A percentile compares a stretch with the other conserved stretches of the same genome.
Conservation (phyloP, 2,113 vertebrate species). For the Gymnocephalus cernua region DNA sequence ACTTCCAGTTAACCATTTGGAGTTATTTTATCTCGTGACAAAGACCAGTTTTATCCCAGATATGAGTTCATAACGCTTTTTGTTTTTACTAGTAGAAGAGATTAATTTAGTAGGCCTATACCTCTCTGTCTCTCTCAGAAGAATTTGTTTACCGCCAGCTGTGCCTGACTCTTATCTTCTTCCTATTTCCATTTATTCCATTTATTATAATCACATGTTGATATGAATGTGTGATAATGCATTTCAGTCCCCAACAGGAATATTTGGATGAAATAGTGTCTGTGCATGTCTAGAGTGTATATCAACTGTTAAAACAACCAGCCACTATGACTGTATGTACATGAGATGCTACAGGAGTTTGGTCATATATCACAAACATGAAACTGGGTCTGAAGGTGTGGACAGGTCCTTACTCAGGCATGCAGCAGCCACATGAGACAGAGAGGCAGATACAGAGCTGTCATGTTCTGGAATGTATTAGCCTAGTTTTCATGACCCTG, state of each 20-base stretch:
- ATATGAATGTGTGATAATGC: slow-evolving; percentile 19
- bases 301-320: slow-evolving; percentile 6
- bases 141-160: slow-evolving; percentile 35
- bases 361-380: slow-evolving; percentile 22
- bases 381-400: slow-evolving; percentile 46
- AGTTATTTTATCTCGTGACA: not conserved
- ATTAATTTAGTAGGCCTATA: not conserved
- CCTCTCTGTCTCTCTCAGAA: slow-evolving; percentile 1
- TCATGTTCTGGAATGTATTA: slow-evolving; percentile 31
- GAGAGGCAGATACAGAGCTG: slow-evolving; percentile 4
- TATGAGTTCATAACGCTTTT: not conserved
- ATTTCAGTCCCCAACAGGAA: slow-evolving; percentile 3
- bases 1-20: not conserved
- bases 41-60: not conserved
- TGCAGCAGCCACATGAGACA: slow-evolving; percentile 24
- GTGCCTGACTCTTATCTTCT: slow-evolving; percentile 21
- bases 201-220: slow-evolving; percentile 21
- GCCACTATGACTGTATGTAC: not conserved
- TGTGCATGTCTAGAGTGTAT: not conserved
- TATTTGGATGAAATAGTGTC: not conserved
- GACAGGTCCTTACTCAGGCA: slow-evolving; percentile 19
- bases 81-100: not conserved
- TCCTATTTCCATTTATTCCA: slow-evolving; percentile 41
- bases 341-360: not conserved
- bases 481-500: slow-evolving; percentile 28